Conservation (phyloP, 2,888 invertebrate species). For the Pherbina coryleti region DNA sequence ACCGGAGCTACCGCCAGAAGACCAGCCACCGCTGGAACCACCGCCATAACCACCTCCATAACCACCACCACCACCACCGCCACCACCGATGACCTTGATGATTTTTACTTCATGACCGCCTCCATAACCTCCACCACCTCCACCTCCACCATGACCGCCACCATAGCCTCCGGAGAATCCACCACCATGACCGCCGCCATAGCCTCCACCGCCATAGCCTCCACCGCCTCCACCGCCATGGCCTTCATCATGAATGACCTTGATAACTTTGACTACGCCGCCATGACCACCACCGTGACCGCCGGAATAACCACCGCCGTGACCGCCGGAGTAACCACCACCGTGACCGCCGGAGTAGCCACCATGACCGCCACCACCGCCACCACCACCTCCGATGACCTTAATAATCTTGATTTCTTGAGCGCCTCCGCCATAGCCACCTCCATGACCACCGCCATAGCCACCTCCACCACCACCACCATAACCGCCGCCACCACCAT, state of each 20-base stretch:
- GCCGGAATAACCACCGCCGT: conserved; percentile 36
- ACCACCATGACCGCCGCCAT: conserved; percentile 35
- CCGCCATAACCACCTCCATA: not conserved
- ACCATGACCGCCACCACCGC: conserved; percentile 7
- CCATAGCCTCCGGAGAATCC: not conserved
- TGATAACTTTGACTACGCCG: too few species aligned
- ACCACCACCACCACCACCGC: conserved; percentile 36
- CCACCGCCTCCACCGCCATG: conserved; percentile 24
- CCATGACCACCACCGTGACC: conserved; percentile 42
- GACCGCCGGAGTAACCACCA: conserved; percentile 36
- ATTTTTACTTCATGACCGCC: not conserved
- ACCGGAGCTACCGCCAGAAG: conserved; percentile 7
- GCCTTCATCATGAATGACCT: conserved; percentile 7
- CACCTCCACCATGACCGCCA: conserved; percentile 43
- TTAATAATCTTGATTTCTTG: conserved; percentile 39
- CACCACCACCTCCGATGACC: conserved; percentile 39
- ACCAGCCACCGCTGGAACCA: not conserved
- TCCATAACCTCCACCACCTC: conserved; percentile 12
- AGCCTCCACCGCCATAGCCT: conserved; percentile 31
- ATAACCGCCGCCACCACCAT: conserved; percentile 21
- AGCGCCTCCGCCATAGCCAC: conserved; percentile 33
- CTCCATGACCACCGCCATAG: conserved; percentile 25
- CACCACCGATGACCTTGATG: too few species aligned
- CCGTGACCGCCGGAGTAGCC: conserved; percentile 36
- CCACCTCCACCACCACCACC: conserved; percentile 28